A percentile compares a stretch with the other conserved stretches of the same genome.
These are phyloP conservation scores for Drosophila nr. perissopoda DNA, from an alignment of 2,888 invertebrate species.

Conservation along the genomic window DNA sequence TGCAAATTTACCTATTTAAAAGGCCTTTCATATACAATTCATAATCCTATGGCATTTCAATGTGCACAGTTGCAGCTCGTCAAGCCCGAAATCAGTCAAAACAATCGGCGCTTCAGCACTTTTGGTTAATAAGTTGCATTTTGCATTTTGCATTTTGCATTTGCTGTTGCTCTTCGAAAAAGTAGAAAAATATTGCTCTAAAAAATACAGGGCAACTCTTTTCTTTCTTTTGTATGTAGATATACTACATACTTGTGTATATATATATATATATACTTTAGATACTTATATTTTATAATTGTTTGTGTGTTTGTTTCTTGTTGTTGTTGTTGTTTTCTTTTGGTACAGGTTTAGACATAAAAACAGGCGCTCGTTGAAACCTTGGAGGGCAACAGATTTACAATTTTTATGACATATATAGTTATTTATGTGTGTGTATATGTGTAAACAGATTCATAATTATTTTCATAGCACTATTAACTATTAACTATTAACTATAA, in stretches of 20 bases:
- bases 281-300: conserved; percentile 39
- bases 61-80: conserved; percentile 7
- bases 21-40: conserved; percentile 26
- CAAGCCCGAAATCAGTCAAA: conserved; percentile 52
- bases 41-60: conserved; percentile 12
- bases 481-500: not conserved
- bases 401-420: conserved; percentile 42
- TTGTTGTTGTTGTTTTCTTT: conserved; percentile 34
- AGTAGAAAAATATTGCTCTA: conserved; percentile 76
- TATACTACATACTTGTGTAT: conserved; percentile 15
- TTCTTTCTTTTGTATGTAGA: conserved; percentile 22
- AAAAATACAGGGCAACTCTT: conserved; percentile 73
- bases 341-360: conserved; percentile 71
- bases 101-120: conserved; percentile 28
- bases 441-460: conserved; percentile 24
- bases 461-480: conserved; percentile 6
- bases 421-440: conserved; percentile 11
- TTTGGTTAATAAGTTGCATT: conserved; percentile 6
- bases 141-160: conserved; percentile 9
- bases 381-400: conserved; percentile 75
- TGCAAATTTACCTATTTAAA: conserved; percentile 17
- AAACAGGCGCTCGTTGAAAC: conserved; percentile 77
- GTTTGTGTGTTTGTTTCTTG: conserved; percentile 33
- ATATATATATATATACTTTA: conserved; percentile 31
- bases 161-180: conserved; percentile 62